Evolutionary conservation across 37 sponge, comb jelly and placozoan species (phyloP).

Genomic region (Spongia lamella): DNA sequence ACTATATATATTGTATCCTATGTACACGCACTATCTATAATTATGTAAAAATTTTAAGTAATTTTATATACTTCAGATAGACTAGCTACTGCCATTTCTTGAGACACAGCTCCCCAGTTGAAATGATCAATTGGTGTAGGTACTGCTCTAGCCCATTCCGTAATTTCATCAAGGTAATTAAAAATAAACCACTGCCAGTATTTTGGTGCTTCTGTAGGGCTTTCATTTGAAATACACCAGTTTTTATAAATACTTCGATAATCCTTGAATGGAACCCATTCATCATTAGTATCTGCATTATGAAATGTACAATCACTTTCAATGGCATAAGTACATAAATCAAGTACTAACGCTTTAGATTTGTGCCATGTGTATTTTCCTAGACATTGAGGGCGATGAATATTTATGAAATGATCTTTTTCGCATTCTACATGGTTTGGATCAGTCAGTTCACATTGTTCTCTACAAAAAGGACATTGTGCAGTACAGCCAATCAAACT

Average conservation of each 20-base stretch:
- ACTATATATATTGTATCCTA: no score
- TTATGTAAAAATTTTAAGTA: no score
- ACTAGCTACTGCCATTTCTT: no score
- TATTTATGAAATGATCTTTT: slow-evolving; percentile 3
- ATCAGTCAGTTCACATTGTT: slow-evolving; percentile 3
- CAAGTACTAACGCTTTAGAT: neutral
- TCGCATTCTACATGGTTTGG: neutral
- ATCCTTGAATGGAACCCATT: neutral
- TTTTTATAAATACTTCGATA: neutral
- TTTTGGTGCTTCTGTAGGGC: neutral
- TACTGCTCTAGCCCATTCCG: neutral
- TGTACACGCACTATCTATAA: no score
- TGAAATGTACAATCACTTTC: neutral
- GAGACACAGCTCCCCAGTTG: no score
- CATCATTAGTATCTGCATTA: no score
- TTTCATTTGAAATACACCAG: slow-evolving; percentile 8
- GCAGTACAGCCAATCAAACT: neutral
- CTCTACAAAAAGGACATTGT: slow-evolving; percentile 11
- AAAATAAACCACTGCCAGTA: slow-evolving; percentile 15
- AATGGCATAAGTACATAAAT: neutral
- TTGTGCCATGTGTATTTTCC: neutral
- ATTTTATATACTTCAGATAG: no score
- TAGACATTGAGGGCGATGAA: slow-evolving; percentile 14
- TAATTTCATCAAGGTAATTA: neutral
- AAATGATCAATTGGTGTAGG: no score